Conservation (phyloP, 2,888 invertebrate genomes). For the Zootermopsis nevadensis region DNA sequence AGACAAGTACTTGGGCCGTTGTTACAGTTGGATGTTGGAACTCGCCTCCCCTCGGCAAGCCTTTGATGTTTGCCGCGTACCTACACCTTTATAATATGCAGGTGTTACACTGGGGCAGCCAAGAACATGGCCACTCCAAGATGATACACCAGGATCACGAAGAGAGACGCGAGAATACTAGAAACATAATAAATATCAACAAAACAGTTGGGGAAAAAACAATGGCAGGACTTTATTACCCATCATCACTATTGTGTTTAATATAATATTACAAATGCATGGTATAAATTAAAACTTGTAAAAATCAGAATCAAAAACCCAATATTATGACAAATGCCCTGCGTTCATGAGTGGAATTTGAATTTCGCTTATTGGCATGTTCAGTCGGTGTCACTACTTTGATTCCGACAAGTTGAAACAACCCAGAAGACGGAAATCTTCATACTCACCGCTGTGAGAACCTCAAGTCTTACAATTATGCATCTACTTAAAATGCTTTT, state of each 20-base stretch:
- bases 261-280: neutral
- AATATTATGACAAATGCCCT: neutral
- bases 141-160: neutral
- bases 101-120: conserved; percentile 30
- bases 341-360: neutral
- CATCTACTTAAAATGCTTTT: too few species aligned
- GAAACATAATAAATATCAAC: conserved; percentile 12
- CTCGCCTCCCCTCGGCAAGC: conserved; percentile 16
- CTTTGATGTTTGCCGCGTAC: conserved; percentile 25
- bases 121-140: conserved; percentile 7
- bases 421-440: too few species aligned
- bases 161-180: neutral
- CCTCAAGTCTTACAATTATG: too few species aligned
- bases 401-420: too few species aligned
- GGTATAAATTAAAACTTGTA: neutral
- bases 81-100: conserved; percentile 43
- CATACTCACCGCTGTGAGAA: too few species aligned
- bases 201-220: too few species aligned
- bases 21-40: neutral
- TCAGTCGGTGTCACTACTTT: neutral
- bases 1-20: conserved; percentile 12
- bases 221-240: too few species aligned
- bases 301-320: neutral
- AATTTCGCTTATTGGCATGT: neutral
- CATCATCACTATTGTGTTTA: conserved; percentile 6